Evolutionary conservation across 2,797 vertebrate species (phyloP).

Genomic region (Galagoides demidoff): DNA sequence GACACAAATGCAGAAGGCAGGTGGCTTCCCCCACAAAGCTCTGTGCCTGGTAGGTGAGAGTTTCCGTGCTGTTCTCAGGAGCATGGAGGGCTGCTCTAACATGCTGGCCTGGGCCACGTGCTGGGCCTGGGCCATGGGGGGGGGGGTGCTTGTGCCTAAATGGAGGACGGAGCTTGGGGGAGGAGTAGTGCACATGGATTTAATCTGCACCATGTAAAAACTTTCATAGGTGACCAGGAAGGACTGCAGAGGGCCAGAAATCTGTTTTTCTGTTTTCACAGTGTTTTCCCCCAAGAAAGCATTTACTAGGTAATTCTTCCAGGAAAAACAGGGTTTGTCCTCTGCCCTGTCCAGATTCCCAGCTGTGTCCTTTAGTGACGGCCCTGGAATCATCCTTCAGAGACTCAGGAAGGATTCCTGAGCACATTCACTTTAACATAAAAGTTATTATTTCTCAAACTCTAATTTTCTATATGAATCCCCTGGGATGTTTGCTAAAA

Average conservation of each 20-base stretch:
- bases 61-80: rapidly evolving
- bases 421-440: neutral
- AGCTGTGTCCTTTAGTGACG: neutral
- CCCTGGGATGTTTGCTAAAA: neutral
- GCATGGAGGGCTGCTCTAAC: too few relatives aligned
- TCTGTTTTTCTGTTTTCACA: neutral
- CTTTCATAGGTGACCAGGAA: neutral
- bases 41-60: neutral
- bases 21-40: neutral
- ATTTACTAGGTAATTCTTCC: neutral
- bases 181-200: rapidly evolving
- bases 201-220: neutral
- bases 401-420: too few relatives aligned
- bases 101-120: neutral
- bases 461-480: neutral
- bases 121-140: too few relatives aligned
- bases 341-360: neutral
- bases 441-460: neutral
- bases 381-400: neutral
- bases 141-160: rapidly evolving
- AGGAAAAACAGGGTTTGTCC: neutral
- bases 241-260: neutral
- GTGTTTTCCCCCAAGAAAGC: neutral
- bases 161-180: neutral
- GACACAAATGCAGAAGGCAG: too few relatives aligned